These are phyloP conservation scores for Drosophila pseudotalamancana DNA, from an alignment of 2,888 invertebrate species.

Conservation along the genomic window DNA sequence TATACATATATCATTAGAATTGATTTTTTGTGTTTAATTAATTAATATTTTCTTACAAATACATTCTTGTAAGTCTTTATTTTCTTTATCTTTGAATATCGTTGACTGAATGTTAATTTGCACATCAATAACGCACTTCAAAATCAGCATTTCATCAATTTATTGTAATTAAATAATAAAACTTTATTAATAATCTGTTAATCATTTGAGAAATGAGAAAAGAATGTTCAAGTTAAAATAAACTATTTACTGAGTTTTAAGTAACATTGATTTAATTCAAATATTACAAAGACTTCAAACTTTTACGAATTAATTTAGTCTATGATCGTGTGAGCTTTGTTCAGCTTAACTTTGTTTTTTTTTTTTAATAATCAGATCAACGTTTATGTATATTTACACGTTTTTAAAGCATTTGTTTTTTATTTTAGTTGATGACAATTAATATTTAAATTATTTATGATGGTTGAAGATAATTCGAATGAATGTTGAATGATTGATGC, in stretches of 20 bases:
- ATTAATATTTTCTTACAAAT: too few species aligned
- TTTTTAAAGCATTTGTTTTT: slow-evolving; percentile 40
- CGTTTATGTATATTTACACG: slow-evolving; percentile 73
- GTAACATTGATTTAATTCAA: background rate
- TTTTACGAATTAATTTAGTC: slow-evolving; percentile 8
- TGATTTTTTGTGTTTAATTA: background rate
- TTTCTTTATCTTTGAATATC: too few species aligned
- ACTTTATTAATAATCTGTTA: too few species aligned
- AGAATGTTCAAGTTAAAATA: too few species aligned
- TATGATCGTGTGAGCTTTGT: slow-evolving; percentile 1
- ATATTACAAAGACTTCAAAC: background rate
- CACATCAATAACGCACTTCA: too few species aligned
- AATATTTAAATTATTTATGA: slow-evolving; percentile 38
- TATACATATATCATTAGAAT: background rate
- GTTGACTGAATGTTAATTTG: too few species aligned
- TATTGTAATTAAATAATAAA: too few species aligned
- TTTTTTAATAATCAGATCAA: slow-evolving; percentile 26
- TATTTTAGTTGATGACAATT: slow-evolving; percentile 32
- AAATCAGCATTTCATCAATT: too few species aligned
- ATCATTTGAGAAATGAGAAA: too few species aligned
- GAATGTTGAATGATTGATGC: slow-evolving; percentile 44
- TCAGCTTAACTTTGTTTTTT: background rate
- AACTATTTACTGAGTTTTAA: too few species aligned
- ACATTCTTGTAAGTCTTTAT: too few species aligned
- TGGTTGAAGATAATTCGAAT: slow-evolving; percentile 33